These are phyloP conservation scores for Esox masquinongy DNA, from an alignment of 2,797 vertebrate species.

Conservation along the genomic window DNA sequence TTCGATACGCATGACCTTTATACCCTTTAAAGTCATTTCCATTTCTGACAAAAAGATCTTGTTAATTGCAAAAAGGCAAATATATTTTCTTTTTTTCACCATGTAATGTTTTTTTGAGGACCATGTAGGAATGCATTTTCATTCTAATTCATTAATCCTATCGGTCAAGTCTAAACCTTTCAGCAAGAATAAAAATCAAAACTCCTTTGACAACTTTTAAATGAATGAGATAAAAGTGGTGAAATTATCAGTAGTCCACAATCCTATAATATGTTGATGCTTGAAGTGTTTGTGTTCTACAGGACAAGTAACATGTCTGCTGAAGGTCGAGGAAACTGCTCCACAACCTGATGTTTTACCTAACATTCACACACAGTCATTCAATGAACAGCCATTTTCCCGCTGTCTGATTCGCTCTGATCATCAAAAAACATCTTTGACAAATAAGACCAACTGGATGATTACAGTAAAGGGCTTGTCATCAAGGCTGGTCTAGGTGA, in stretches of 20 bases:
- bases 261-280: neutral
- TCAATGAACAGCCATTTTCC: neutral
- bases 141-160: conserved; percentile 78
- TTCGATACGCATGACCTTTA: conserved; percentile 81
- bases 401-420: conserved; percentile 36
- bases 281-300: neutral
- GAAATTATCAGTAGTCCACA: neutral
- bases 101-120: conserved; percentile 65
- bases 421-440: conserved; percentile 62
- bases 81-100: conserved; percentile 50
- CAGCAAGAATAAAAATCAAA: conserved; percentile 64
- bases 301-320: neutral
- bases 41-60: conserved; percentile 76
- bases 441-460: conserved; percentile 45
- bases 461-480: conserved; percentile 49
- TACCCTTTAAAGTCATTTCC: conserved; percentile 81
- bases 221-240: neutral
- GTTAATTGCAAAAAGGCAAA: conserved; percentile 79
- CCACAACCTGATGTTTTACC: neutral
- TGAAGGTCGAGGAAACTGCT: neutral
- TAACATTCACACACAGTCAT: neutral
- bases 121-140: conserved; percentile 76
- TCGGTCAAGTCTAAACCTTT: conserved; percentile 71
- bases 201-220: neutral
- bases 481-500: conserved; percentile 52